phyloP scores from a whole-genome alignment of 2,113 vertebrate species.

The Oreochromis aureus region DNA sequence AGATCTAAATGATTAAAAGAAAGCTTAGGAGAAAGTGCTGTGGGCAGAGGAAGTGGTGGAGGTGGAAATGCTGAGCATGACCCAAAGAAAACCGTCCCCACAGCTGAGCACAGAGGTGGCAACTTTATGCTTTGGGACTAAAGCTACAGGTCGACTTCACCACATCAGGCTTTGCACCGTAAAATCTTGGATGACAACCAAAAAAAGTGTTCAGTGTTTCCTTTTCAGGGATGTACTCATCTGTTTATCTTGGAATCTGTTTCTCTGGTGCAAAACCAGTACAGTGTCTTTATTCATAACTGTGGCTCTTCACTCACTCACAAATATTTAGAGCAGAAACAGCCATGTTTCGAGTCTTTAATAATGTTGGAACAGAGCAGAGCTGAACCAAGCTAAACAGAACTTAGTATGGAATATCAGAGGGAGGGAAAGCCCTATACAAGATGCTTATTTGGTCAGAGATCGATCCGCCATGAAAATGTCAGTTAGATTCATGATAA shows the following conservation, averaged over 20 bases:
- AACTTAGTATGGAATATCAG: background rate
- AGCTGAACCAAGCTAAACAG: background rate
- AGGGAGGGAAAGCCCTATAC: background rate
- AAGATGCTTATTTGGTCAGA: fast-evolving
- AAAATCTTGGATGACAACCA: background rate
- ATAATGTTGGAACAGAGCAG: background rate
- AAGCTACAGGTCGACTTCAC: background rate
- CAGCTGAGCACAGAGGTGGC: background rate
- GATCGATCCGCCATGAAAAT: background rate
- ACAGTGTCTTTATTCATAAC: background rate
- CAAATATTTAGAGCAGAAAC: background rate
- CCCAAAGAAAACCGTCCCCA: background rate
- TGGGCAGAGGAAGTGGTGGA: background rate
- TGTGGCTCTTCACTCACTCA: background rate
- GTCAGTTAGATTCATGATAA: background rate
- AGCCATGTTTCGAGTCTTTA: background rate
- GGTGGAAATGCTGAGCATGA: background rate
- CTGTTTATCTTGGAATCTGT: background rate
- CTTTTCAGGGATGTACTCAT: background rate
- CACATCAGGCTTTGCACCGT: background rate
- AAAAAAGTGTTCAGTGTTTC: background rate
- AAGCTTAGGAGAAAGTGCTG: background rate
- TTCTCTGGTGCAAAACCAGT: background rate
- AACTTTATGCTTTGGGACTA: background rate
- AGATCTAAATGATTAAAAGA: background rate